phyloP scores from a whole-genome alignment of 2,888 invertebrate genomes.

The Pogonocherus hispidulus region DNA sequence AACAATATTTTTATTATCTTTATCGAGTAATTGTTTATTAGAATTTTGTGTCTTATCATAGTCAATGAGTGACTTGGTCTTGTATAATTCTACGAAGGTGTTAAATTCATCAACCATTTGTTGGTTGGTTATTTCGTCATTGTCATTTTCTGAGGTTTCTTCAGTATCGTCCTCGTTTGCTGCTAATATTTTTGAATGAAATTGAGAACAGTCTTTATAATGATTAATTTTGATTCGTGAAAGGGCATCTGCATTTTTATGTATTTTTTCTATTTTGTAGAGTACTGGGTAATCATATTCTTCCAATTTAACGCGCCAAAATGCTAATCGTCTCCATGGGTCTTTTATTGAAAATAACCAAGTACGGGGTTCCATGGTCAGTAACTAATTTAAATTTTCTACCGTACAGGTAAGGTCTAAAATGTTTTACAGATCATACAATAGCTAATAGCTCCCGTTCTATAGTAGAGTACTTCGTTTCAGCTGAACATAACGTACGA shows the following conservation, averaged over 20 bases:
- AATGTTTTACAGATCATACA: no score
- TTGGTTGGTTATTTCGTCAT: not conserved
- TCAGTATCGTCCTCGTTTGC: not conserved
- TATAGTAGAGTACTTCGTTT: not conserved
- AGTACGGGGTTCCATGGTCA: not conserved
- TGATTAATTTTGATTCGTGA: not conserved
- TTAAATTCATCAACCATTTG: no score
- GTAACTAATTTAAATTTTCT: no score
- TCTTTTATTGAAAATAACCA: not conserved
- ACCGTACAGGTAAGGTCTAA: no score
- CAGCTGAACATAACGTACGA: not conserved
- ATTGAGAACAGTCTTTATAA: no score
- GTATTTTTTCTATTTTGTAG: not conserved
- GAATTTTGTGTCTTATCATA: no score
- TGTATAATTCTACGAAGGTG: no score
- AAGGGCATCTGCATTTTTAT: not conserved
- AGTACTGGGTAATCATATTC: not conserved
- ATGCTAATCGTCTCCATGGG: not conserved
- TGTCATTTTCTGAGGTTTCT: not conserved
- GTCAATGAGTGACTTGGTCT: no score
- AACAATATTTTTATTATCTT: no score
- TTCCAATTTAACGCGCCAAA: not conserved
- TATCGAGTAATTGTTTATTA: no score
- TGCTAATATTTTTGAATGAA: no score
- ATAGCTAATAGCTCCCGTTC: not conserved